Evolutionary conservation across 2,888 invertebrate species (phyloP).

Genomic region (Ametastegia equiseti): DNA sequence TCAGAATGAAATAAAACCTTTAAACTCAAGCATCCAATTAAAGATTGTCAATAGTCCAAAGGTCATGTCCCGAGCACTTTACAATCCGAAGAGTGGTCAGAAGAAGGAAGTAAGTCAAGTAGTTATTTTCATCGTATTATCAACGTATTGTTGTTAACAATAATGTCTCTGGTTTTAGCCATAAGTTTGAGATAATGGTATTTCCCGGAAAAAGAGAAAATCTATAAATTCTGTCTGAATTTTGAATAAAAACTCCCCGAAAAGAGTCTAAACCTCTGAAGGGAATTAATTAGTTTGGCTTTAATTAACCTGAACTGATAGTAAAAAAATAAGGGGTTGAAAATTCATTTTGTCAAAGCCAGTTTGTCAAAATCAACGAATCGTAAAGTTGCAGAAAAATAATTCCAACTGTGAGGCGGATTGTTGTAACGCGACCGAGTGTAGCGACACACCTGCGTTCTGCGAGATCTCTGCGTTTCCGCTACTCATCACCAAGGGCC

Average conservation of each 20-base stretch:
- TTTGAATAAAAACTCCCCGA: too few species aligned
- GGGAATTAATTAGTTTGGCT: too few species aligned
- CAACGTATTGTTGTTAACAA: background rate
- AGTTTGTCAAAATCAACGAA: background rate
- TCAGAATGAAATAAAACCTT: background rate
- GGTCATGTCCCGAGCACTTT: slow-evolving; percentile 39
- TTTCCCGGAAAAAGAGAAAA: background rate
- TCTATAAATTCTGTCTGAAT: too few species aligned
- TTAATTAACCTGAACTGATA: too few species aligned
- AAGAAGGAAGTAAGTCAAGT: slow-evolving; percentile 48
- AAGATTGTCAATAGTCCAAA: background rate
- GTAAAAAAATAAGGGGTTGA: too few species aligned
- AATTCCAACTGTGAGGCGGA: slow-evolving; percentile 50
- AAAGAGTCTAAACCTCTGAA: too few species aligned
- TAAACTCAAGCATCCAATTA: background rate
- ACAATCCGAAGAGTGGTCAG: slow-evolving; percentile 41
- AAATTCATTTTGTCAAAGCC: background rate
- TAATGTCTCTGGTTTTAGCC: too few species aligned
- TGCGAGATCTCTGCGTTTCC: slow-evolving; percentile 55
- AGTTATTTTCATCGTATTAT: background rate
- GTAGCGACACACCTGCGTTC: slow-evolving; percentile 3
- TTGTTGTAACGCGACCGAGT: slow-evolving; percentile 10
- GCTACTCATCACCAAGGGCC: slow-evolving; percentile 59
- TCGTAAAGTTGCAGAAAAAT: slow-evolving; percentile 17
- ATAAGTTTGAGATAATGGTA: too few species aligned